Base-by-base conservation (phyloP, 2,797 vertebrate species). In the Distichodus sexfasciatus region DNA sequence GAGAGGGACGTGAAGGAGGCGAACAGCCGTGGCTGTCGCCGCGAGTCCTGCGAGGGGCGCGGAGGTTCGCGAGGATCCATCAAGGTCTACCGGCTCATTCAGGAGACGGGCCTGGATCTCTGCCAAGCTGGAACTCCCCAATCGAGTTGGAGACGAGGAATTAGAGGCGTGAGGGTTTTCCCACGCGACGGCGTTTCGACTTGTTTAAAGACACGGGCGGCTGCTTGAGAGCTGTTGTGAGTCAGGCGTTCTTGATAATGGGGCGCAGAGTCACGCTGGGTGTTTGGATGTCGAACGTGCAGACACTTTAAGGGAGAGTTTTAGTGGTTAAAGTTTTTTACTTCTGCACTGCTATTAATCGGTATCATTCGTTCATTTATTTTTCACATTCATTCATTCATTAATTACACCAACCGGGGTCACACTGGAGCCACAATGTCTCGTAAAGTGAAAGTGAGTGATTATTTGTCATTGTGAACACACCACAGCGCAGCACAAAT, bases 11-110 rank as follows among this genome's bases (percentile, higher is more conserved):
- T 69, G 61, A 28, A 60, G 50, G 60, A 72, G 6, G 44, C 62
- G 24, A 17, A 51, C 66, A 75, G 59, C 72, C 75, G 69, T 71
- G 63, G 50, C 54, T 66, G 69, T 78, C 69, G 72, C 47, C 44
- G 43, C 46, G 58, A 29, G 43, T 60, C 48, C 55, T 73, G 38
- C 21, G 72, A 66, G 68, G n/a, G n/a, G 43, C 17, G 23, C 47
- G 5, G 71, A 64, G 53, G 48, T 73, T 53, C 19, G 44, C 19
- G 35, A 21, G 7, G 17, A 57, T 74, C 68, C 51, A 47, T 33
- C 36, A 41, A 70, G 72, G 62, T 58, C 66, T 41, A 43, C 21
- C 1, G 64, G 59, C 43, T 69, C 63, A 78, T 71, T 66, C 73
- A 61, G 43, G 28, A 74, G 65, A 78, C 48, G 54, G 61, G 33